Base-by-base conservation (phyloP, 2,797 vertebrate genomes). In the Cuculus canorus region DNA sequence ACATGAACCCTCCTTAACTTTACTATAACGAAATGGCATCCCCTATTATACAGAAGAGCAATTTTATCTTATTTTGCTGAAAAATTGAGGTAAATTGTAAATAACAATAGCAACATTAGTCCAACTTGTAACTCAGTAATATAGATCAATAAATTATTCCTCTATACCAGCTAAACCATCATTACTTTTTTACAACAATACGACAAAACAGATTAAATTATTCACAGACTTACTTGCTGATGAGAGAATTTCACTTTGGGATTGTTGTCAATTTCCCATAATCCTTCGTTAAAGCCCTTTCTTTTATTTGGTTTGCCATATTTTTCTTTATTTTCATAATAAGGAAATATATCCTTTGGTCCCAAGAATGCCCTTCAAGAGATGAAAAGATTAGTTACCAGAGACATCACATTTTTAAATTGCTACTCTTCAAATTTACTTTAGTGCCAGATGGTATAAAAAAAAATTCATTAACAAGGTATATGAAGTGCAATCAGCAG, bases 201-300 rank as follows among this genome's bases (percentile, higher is more conserved):
- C 45, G 41, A 56, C 21, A 79, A 79, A 65, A 56, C 16, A 79
- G 50, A 79, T 66, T 64, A 32, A 66, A 79, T 16, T 66, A 65
- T 56, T 45, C 39, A 64, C 39, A 66, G 61, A 94, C 96, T 88
- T 95, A 99, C 99, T 98, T 99, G 99, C 23, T 98, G 98, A 96
- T 98, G 99, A 76, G 98, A 99, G 78, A 99, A 99, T 92, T 99
- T 99, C 84, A 99, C 99, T 97, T 99, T 99, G 4, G 99, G 99
- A 94, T 99, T 99, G 97, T 99, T 99, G 94, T 99, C 99, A 22
- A 99, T 99, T 96, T 99, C 99, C 99, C 99, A 99, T 90, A 99
- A 96, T 43, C 99, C 99, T 98, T 99, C 99, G 92, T 99, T 99
- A 97, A 99, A 99, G 52, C 99, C 99, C 97, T 99, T 99, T 92